Conservation (phyloP, 2,888 invertebrate species). For the Danaus chrysippus region DNA sequence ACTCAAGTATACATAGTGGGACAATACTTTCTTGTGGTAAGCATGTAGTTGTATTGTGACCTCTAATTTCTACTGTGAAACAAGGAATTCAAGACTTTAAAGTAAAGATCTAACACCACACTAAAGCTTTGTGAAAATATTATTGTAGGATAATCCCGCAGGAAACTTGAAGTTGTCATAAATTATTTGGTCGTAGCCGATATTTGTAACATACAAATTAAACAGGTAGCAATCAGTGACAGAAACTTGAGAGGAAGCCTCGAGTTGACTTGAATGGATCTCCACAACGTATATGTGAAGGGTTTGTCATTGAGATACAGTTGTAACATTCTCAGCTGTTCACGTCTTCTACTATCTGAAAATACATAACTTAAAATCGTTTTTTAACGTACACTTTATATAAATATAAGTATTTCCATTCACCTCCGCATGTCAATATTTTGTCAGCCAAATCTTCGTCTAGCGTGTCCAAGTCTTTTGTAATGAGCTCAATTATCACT, state of each 20-base stretch:
- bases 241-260: constrained; percentile 1
- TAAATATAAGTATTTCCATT: not conserved
- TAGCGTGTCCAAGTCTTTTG: not conserved
- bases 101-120: no score
- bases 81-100: no score
- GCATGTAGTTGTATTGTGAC: no score
- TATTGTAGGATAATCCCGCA: no score
- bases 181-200: no score
- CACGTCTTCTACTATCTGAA: not conserved
- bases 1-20: no score
- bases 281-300: not conserved
- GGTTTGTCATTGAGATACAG: not conserved
- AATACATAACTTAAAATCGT: not conserved
- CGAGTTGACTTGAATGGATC: not conserved
- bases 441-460: not conserved
- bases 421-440: not conserved
- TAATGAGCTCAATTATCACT: not conserved
- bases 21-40: no score
- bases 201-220: constrained; percentile 2
- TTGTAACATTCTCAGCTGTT: not conserved
- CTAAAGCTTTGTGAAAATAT: no score
- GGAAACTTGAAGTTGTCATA: no score
- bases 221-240: not conserved
- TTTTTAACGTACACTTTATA: not conserved
- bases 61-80: no score